Conservation (phyloP, 1,140 invertebrate species). For the Leucophenga varia region DNA sequence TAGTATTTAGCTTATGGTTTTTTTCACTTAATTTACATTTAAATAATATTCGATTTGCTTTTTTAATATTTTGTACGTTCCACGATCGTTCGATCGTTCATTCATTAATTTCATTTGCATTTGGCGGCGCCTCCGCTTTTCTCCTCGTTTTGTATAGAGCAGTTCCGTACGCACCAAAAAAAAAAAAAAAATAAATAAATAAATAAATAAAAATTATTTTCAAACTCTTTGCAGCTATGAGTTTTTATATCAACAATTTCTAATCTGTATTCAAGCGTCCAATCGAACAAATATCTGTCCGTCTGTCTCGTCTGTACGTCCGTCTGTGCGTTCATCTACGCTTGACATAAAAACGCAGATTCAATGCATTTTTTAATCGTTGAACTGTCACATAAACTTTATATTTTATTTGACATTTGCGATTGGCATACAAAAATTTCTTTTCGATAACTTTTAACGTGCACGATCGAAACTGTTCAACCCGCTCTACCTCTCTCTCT, state of each 20-base stretch:
- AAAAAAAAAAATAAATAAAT: too few relatives aligned
- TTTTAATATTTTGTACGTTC: conserved; percentile 31
- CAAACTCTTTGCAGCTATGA: too few relatives aligned
- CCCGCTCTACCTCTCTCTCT: background rate
- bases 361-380: conserved; percentile 45
- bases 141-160: too few relatives aligned
- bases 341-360: conserved; percentile 34
- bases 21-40: conserved; percentile 39
- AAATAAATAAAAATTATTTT: too few relatives aligned
- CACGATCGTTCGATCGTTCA: conserved; percentile 23
- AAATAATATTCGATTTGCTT: conserved; percentile 35
- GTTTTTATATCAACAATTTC: too few relatives aligned
- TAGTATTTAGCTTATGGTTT: conserved; percentile 29
- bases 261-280: too few relatives aligned
- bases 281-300: too few relatives aligned
- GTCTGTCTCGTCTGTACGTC: too few relatives aligned
- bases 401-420: conserved; percentile 50
- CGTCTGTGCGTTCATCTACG: too few relatives aligned
- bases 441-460: conserved; percentile 34
- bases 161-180: too few relatives aligned
- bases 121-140: too few relatives aligned
- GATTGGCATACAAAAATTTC: conserved; percentile 46
- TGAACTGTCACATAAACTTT: conserved; percentile 51
- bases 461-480: conserved; percentile 6
- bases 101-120: too few relatives aligned